phyloP scores from a whole-genome alignment of 2,797 vertebrate species.

The Sciaenops ocellatus region DNA sequence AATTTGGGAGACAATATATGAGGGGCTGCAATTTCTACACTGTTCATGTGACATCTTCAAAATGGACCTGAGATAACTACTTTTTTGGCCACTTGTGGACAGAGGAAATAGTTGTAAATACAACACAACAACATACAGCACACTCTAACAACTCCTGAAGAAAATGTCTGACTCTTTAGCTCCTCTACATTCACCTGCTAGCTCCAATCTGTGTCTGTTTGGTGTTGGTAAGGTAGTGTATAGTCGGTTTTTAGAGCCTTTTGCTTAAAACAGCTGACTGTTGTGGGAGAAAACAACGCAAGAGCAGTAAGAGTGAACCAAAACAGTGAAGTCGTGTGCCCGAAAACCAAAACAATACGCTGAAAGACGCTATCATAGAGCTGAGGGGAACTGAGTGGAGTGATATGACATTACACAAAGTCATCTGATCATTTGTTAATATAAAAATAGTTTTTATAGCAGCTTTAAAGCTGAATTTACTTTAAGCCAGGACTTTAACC shows the following conservation, averaged over 20 bases:
- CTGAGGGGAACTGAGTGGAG: background rate
- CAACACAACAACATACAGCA: no score
- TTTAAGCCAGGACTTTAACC: background rate
- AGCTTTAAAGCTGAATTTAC: background rate
- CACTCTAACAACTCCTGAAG: background rate
- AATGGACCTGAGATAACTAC: background rate
- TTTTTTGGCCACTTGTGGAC: background rate
- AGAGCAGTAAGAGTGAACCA: background rate
- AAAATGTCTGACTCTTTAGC: background rate
- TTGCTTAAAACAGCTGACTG: background rate
- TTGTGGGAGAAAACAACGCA: background rate
- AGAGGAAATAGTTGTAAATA: background rate
- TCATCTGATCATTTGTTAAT: background rate
- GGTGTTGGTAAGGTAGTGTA: background rate
- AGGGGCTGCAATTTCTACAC: background rate
- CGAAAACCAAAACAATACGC: background rate
- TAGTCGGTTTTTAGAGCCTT: background rate
- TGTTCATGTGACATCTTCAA: background rate
- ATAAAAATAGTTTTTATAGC: background rate
- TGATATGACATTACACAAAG: background rate
- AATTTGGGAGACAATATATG: background rate
- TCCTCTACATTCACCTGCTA: background rate
- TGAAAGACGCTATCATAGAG: background rate
- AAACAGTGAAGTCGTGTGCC: background rate
- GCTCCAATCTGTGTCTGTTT: background rate